Evolutionary conservation across 2,888 invertebrate genomes (phyloP), one percentile per base, ranked within the genome.

Genomic region (Seira sanloemensis): DNA sequence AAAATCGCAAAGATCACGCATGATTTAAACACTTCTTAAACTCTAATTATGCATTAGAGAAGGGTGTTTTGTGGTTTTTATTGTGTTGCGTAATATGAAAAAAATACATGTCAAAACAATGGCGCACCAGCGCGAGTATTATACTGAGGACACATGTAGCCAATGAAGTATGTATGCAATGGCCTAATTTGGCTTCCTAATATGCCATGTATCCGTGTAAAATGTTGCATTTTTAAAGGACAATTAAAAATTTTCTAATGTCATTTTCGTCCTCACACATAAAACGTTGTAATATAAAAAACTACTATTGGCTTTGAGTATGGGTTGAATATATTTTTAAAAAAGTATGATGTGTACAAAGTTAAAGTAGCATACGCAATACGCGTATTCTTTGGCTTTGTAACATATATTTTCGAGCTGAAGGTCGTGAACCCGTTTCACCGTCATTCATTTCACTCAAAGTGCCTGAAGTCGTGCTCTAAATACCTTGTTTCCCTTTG

Each of bases 1-100:
- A 50, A 50, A 50, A 50, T 50, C 25, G 58, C 24, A 50, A 72
- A 65, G 72, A 78, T 72, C 78, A 78, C 78, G 78, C 78, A 66
- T 78, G 78, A 65, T 78, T 78, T 78, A 78, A 72, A 72, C 25
- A 46, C 78, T 66, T 72, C 72, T 78, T 46, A 78, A 78, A 16
- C 65, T n/a, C 12, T 78, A 78, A 78, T 78, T 69, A 50, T 65
- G 50, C 50, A 50, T 50, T 50, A 50, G 50, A 50, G 50, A 50
- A 50, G 50, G 50, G 50, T 50, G 50, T 50, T 50, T 50, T 50
- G 50, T 50, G 50, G 50, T 50, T 50, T 50, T 50, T 18, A 50
- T 50, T 12, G 16, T 2, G 50, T 50, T 50, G 50, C 16, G 50
- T 16, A 50, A 50, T 18, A 50, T 50, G 12, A 50, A 50, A 50